Evolutionary conservation across 2,888 invertebrate species (phyloP).

Genomic region (Hirudinaria manillensis): DNA sequence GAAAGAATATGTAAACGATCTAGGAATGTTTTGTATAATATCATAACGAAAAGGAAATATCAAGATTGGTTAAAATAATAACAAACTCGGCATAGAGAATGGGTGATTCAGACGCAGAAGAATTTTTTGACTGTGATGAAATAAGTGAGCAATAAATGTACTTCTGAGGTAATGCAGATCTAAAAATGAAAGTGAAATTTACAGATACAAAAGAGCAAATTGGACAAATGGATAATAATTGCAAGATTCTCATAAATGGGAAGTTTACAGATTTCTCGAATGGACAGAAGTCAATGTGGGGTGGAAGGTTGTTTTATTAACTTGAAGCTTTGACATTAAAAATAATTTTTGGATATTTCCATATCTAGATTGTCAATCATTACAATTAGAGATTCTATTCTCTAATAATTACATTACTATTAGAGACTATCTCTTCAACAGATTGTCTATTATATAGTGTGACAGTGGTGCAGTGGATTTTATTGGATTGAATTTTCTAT

Average conservation of each 20-base stretch:
- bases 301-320: slow-evolving; percentile 26
- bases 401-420: not conserved
- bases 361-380: not conserved
- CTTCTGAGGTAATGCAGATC: not conserved
- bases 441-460: not conserved
- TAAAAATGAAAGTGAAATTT: no score
- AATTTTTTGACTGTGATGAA: slow-evolving; percentile 31
- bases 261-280: no score
- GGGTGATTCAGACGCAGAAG: slow-evolving; percentile 30
- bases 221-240: slow-evolving; percentile 22
- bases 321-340: not conserved
- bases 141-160: slow-evolving; percentile 2
- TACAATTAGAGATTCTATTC: not conserved
- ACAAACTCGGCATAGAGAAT: not conserved
- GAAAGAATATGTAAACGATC: no score
- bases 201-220: slow-evolving; percentile 11
- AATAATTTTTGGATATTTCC: not conserved
- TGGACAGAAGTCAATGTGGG: slow-evolving; percentile 24
- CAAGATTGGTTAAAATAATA: no score
- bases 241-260: no score
- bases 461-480: not conserved
- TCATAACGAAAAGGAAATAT: no score
- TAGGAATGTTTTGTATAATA: no score
- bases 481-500: not conserved
- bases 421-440: not conserved